Base-by-base conservation (phyloP, 2,888 invertebrate species). In the Camptogramma bilineatum region DNA sequence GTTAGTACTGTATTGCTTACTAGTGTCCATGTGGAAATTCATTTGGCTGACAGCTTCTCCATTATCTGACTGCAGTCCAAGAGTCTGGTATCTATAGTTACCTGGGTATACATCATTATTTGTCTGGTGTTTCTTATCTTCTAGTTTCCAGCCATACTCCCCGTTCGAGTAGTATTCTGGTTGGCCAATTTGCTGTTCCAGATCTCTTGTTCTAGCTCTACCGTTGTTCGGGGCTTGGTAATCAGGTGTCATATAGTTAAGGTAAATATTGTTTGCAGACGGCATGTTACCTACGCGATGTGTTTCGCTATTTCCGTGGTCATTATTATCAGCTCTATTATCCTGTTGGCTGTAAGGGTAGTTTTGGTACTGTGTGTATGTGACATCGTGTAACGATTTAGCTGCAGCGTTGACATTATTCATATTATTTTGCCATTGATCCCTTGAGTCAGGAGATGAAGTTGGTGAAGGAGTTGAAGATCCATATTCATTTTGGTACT, bases 81-180 rank as follows among this genome's bases (percentile, higher is more conserved):
- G 67, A 24, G 78, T 71, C 69, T 90, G 86, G 69, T 88, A 86
- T 64, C 82, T 83, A 64, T 82, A 85, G 69, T 78, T 87, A 47
- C 74, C 77, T 21, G 82, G 75, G 58, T 83, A 85, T 51, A 73
- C 71, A 58, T 90, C 87, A 16, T 82, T 79, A 48, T 73, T 79
- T 47, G 71, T 69, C n/a, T 75, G 68, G 24, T 85, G 78, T 66
- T 88, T 93, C 72, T 88, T 91, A n/a, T 84, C 87, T 3, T 81
- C 77, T 19, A 93, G 62, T 75, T 91, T 93, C 93, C 93, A 93
- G 0, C 93, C 93, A 71, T 87, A 93, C 70, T 93, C 93, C 10
- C 93, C 93, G 58, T 90, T 87, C 0, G 93, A 90, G 68, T 93
- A 93, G 34, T 78, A 71, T 13, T 84, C 84, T 57, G 82, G 72